Base-by-base conservation (phyloP, 2,888 invertebrate genomes). In the Gastracanthus pulcherrimus region DNA sequence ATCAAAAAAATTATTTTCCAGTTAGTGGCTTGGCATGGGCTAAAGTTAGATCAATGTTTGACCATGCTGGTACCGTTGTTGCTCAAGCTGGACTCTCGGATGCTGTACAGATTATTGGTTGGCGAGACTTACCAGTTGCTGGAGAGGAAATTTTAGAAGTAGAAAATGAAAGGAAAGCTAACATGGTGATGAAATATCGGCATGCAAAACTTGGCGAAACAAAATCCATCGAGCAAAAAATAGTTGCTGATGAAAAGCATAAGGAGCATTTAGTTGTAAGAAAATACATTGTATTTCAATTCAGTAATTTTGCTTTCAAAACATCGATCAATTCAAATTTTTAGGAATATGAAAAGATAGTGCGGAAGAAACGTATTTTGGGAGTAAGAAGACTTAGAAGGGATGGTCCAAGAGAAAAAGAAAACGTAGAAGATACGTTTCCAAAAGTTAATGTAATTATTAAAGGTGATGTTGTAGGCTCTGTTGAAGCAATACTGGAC, bases 401-500 rank as follows among this genome's bases (percentile, higher is more conserved):
- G 0, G 92, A 91, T 0, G 96, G 95, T 0, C 95, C 95, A 0
- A 90, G 96, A 4, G 90, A 69, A 66, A 75, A 83, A 48, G 67
- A 72, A 51, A 36, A 9, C 4, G 2, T 29, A 84, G 93, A 92
- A 41, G 93, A 95, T 84, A 93, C 93, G 31, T 90, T 92, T 3
- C 94, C 93, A 0, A 92, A 91, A 82, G 89, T 96, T 75, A 94
- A 93, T 85, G 91, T 96, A 9, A 89, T 96, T 3, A 88, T 96
- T 4, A 95, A 96, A 94, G 96, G 97, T 29, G 99, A 99, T 92
- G 99, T 99, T 2, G 96, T 97, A 91, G 99, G 99, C 0, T 98
- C 98, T 0, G 95, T 99, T 60, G 99, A 99, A 91, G 99, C 99
- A 0, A 96, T 99, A 84, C 91, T 98, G 83, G 97, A 99, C 90